Evolutionary conservation across 2,888 invertebrate species (phyloP).

Genomic region (Thysanoteuthis rhombus): DNA sequence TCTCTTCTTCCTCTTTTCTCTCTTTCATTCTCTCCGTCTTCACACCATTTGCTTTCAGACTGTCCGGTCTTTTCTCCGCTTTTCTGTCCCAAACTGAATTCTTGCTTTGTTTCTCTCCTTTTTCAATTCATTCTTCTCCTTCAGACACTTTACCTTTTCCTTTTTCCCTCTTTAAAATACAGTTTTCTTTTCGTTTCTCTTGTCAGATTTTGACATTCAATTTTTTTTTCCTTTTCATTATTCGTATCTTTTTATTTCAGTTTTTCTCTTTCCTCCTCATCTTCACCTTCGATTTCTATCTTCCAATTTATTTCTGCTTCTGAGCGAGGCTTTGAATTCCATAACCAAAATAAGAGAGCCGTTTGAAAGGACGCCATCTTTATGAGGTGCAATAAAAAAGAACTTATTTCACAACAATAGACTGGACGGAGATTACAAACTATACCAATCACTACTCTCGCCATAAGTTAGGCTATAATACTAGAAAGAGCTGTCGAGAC

Average conservation of each 20-base stretch:
- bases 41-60: too few relatives aligned
- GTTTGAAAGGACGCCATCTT: background rate
- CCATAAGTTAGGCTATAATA: background rate
- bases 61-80: too few relatives aligned
- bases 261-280: background rate
- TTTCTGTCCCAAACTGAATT: too few relatives aligned
- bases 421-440: background rate
- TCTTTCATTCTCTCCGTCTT: too few relatives aligned
- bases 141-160: too few relatives aligned
- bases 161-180: too few relatives aligned
- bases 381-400: background rate
- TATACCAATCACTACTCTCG: background rate
- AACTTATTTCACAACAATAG: slow-evolving; percentile 12
- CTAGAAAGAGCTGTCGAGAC: background rate
- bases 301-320: background rate
- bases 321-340: background rate
- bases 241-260: background rate
- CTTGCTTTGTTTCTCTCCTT: too few relatives aligned
- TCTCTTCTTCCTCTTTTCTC: too few relatives aligned
- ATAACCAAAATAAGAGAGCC: background rate
- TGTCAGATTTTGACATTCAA: too few relatives aligned
- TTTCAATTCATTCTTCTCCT: too few relatives aligned
- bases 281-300: background rate
- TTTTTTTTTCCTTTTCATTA: background rate
- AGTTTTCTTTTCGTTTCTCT: too few relatives aligned